phyloP scores from a whole-genome alignment of 2,797 vertebrate genomes.

The Leptodactylus fallax region DNA sequence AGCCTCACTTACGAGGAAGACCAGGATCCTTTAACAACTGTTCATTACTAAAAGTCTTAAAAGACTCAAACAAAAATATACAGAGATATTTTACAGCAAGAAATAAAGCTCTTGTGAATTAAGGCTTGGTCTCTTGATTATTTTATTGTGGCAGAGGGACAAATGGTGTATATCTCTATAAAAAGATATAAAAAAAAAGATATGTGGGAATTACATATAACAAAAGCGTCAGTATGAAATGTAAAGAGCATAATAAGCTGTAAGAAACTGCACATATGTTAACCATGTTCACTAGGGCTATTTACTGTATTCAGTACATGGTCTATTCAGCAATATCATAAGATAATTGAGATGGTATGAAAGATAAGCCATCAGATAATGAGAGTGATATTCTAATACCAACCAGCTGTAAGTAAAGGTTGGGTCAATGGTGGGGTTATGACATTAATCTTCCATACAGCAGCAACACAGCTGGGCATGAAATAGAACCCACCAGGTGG shows the following conservation, averaged over 20 bases:
- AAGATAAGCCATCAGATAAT: no score
- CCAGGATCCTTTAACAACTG: background rate
- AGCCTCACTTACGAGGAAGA: background rate
- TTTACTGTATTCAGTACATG: no score
- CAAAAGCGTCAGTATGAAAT: background rate
- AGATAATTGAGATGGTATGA: no score
- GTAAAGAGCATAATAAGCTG: background rate
- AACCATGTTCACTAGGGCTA: no score
- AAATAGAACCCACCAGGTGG: no score
- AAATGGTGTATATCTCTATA: background rate
- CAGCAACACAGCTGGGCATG: no score
- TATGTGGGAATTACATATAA: background rate
- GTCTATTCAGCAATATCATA: no score
- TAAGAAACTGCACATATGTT: background rate
- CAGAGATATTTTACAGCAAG: background rate
- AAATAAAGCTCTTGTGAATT: slow-evolving; percentile 20
- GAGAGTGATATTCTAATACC: no score
- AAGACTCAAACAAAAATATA: background rate
- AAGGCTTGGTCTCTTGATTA: background rate
- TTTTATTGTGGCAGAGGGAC: background rate
- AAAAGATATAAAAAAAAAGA: background rate
- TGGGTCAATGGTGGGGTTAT: no score
- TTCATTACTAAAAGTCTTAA: no score
- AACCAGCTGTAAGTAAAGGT: no score
- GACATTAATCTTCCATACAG: no score